Base-by-base conservation (phyloP, 2,113 vertebrate species). In the Myotis brandtii region DNA sequence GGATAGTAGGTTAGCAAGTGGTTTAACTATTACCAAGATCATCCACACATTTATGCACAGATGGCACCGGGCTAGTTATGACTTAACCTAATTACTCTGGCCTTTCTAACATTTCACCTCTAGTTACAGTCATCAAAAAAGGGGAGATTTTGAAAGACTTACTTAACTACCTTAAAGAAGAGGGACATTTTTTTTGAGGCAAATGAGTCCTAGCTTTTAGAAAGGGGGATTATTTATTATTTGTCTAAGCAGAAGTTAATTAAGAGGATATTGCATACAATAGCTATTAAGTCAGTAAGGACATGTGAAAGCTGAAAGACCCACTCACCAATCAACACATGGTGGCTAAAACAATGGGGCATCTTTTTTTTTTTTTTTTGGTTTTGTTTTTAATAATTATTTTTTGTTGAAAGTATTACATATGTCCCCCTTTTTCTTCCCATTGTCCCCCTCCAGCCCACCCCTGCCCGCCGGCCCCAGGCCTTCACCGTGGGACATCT, bases 61-160 rank as follows among this genome's bases (percentile, higher is more conserved):
- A 93, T 97, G 96, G 91, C 64, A 23, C 56, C 6, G 64, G 40
- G 40, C 80, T 92, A 25, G 56, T 87, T 91, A 43, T 93, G 90
- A 93, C 88, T 97, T 96, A 82, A 95, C 96, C 97, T 96, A 94
- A 93, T 95, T 93, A 96, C 89, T 62, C 50, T 6, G 62, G 75
- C 48, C 86, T 75, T 23, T 69, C 76, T 79, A 76, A 86, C 81
- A 79, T 95, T 95, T 86, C 66, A 83, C 54, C 79, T 91, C 64
- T 76, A 67, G 89, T 76, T 82, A 93, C 27, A 83, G 86, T 89
- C 75, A 76, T 84, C 34, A 30, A 77, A 93, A 89, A 91, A 20
- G 23, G 56, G 43, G 30, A 86, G 92, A 84, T 62, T 89, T 77
- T 50, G 30, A 80, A 89, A 93, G 89, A 80, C 32, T 73, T 72